Percentiles rank a stretch among this genome's conserved stretches.
Conservation (phyloP, 2,113 vertebrate species). For the Rattus norvegicus region GRCr8 NC_086030.1:37898501-37899000, state of each 20-base stretch:
- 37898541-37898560: not conserved
- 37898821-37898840: not conserved
- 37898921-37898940: too few species aligned
- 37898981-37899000: too few species aligned
- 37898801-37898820: not conserved
- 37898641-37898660: not conserved
- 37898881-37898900: not conserved
- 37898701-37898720: not conserved
- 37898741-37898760: not conserved
- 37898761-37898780: not conserved
- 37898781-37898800: not conserved
- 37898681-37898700: not conserved
- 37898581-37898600: not conserved
- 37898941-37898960: too few species aligned
- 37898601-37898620: not conserved
- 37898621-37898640: not conserved
- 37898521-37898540: not conserved
- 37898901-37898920: too few species aligned
- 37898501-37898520: not conserved
- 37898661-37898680: too few species aligned
- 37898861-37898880: not conserved
- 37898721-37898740: not conserved
- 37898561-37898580: not conserved
- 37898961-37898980: too few species aligned
- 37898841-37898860: not conserved